Evolutionary conservation across 2,797 vertebrate genomes (phyloP).

Genomic region (Euthynnus affinis): DNA sequence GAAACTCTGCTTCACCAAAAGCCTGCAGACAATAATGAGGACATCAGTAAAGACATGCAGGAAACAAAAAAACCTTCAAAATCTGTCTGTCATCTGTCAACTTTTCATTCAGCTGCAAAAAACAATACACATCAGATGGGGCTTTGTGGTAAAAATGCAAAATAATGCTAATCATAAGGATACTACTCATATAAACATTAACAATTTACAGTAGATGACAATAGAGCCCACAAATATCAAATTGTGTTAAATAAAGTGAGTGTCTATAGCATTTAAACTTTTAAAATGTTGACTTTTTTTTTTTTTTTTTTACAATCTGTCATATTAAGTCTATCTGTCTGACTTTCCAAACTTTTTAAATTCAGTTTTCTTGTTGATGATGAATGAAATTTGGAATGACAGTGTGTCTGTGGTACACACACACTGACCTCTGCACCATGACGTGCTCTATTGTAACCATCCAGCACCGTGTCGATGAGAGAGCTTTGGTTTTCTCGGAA

Average conservation of each 20-base stretch:
- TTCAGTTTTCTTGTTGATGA: background rate
- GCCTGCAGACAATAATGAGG: constrained; percentile 77
- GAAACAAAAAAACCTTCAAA: background rate
- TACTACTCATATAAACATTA: too few species aligned
- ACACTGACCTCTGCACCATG: constrained; percentile 91
- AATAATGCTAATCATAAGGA: too few species aligned
- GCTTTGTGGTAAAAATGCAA: too few species aligned
- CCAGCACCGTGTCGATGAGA: constrained; percentile 90
- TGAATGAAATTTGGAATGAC: background rate
- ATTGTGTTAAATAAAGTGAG: too few species aligned
- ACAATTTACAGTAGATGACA: too few species aligned
- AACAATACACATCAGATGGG: too few species aligned
- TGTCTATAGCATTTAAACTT: too few species aligned
- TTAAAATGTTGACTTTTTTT: too few species aligned
- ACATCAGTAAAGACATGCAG: background rate
- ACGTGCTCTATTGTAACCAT: constrained; percentile 93
- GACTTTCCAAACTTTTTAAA: background rate
- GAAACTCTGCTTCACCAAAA: constrained; percentile 91
- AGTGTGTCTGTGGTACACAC: background rate
- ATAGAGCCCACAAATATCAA: too few species aligned
- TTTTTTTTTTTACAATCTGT: too few species aligned
- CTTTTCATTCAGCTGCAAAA: background rate
- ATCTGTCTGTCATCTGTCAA: background rate
- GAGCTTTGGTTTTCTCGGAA: constrained; percentile 86
- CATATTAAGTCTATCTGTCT: too few species aligned